These are phyloP conservation scores for Drosophila tanythrix DNA, from an alignment of 2,888 invertebrate species.

Conservation along the genomic window DNA sequence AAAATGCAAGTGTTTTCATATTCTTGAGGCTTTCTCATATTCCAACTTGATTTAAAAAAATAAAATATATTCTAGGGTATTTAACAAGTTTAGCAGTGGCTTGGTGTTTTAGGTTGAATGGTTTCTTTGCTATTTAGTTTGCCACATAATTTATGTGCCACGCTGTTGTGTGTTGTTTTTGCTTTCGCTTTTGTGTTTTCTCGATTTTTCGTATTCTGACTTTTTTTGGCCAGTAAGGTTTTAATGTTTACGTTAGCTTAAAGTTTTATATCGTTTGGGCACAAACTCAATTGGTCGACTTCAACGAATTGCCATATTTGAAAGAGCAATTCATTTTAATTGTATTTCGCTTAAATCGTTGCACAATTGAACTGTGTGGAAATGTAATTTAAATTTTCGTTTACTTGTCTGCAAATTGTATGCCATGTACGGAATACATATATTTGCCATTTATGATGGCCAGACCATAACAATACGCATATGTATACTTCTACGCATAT, in stretches of 20 bases:
- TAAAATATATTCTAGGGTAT: slow-evolving; percentile 23
- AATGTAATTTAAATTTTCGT: slow-evolving; percentile 27
- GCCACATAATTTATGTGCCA: slow-evolving; percentile 50
- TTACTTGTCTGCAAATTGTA: slow-evolving; percentile 33
- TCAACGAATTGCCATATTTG: slow-evolving; percentile 47
- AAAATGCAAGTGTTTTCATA: not conserved
- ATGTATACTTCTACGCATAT: slow-evolving; percentile 19
- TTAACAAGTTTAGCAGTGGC: not conserved
- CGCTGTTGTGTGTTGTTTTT: slow-evolving; percentile 33
- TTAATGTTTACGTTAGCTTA: slow-evolving; percentile 61
- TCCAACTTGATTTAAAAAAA: not conserved
- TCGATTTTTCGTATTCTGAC: slow-evolving; percentile 12
- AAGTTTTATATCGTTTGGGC: slow-evolving; percentile 37
- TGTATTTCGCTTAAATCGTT: slow-evolving; percentile 28
- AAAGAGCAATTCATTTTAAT: slow-evolving; percentile 36
- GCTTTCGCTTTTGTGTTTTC: slow-evolving; percentile 38
- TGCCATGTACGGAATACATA: slow-evolving; percentile 17
- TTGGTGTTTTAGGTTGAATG: not conserved
- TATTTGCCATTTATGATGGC: slow-evolving; percentile 34
- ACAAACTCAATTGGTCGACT: slow-evolving; percentile 32
- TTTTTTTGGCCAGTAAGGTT: slow-evolving; percentile 12
- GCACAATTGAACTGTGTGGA: slow-evolving; percentile 34
- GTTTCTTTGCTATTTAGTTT: slow-evolving; percentile 20
- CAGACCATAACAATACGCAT: slow-evolving; percentile 7
- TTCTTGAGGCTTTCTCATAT: not conserved